Evolutionary conservation across 2,797 vertebrate genomes (phyloP), one percentile per base, ranked within the genome.

Genomic region (Emys orbicularis): DNA sequence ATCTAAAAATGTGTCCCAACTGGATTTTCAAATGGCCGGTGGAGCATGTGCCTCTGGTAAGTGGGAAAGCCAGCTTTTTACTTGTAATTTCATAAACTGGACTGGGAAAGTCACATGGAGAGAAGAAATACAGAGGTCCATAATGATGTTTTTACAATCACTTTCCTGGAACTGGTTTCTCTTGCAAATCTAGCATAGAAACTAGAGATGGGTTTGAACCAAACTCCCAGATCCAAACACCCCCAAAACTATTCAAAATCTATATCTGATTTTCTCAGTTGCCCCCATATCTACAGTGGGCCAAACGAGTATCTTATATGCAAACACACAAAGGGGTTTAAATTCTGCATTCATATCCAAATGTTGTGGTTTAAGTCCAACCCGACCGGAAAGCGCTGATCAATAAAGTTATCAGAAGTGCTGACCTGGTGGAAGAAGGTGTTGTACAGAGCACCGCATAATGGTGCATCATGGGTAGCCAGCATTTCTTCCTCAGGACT

Each of bases 361-460:
- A 8, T 37, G 21, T 79, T n/a, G 4, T 44, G 80, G 41, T 29
- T 31, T 10, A 47, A 44, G 16, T 18, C 37, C 41, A 27, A 31
- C 5, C 41, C 9, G 23, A 59, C 10, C 6, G 4, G 56, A 57
- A 59, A 44, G 18, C 4, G 41, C 18, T 10, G 31, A 44, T 77
- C 74, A 49, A 72, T 41, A 37, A 49, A 6, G 12, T 44, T 29
- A 19, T 65, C 44, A 10, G 37, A 27, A 59, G 11, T 18, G 29
- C 86, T 83, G 41, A 97, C 91, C 96, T 98, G 97, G 47, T 94
- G 96, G 77, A 98, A 95, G 74, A 95, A 61, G 81, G 97, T 88
- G 91, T 96, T 98, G 88, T 92, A 92, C 10, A 96, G 80, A 54
- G 90, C 87, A 27, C 85, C 77, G 59, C 89, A 94, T n/a, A 79